phyloP scores from a whole-genome alignment of 2,113 vertebrate species.

The Raja brachyura region DNA sequence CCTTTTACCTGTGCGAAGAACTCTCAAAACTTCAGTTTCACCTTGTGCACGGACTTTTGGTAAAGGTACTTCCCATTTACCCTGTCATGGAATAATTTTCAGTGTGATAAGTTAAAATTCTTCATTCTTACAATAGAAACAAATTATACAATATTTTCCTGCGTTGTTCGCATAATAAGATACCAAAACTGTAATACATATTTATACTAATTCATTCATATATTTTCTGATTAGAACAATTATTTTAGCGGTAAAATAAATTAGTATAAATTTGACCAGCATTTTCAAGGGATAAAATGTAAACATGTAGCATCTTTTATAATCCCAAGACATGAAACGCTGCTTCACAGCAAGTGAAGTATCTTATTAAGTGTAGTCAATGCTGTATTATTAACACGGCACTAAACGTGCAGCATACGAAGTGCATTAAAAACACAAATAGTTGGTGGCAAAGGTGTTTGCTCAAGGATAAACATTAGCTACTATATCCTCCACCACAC shows the following conservation, averaged over 20 bases:
- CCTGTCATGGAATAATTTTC: conserved; percentile 54
- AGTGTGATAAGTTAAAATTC: neutral
- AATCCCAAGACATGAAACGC: neutral
- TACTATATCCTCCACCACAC: neutral
- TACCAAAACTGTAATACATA: neutral
- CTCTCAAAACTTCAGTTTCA: conserved; percentile 93
- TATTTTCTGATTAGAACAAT: neutral
- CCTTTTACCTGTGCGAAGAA: conserved; percentile 88
- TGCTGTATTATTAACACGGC: neutral
- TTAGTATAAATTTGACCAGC: neutral
- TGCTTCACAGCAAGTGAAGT: neutral
- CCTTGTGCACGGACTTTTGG: conserved; percentile 95
- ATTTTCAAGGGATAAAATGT: neutral
- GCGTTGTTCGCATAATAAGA: neutral
- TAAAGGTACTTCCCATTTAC: conserved; percentile 95
- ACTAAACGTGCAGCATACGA: neutral
- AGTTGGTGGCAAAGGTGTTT: neutral
- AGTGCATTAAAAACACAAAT: neutral
- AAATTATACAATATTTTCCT: neutral
- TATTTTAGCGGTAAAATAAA: neutral
- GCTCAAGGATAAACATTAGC: neutral
- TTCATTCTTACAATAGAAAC: neutral
- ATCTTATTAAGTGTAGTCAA: neutral
- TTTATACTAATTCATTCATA: too few species aligned
- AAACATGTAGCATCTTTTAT: neutral